Percentiles rank a stretch among this genome's conserved stretches.
phyloP scores from a whole-genome alignment of 1,140 invertebrate species.

The Metaphire vulgaris region DNA sequence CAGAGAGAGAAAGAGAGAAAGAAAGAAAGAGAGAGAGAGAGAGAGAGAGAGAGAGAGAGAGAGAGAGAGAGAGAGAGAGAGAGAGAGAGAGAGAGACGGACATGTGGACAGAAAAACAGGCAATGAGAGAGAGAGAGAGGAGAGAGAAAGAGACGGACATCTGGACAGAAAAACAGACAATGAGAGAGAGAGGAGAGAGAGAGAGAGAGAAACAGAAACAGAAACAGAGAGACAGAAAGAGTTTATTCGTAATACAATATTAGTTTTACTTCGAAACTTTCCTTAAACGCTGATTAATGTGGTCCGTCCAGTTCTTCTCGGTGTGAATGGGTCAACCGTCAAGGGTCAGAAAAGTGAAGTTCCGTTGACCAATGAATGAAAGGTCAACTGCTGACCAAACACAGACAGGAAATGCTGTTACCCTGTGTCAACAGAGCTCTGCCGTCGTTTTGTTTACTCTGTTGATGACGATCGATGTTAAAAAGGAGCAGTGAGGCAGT shows the following conservation, averaged over 20 bases:
- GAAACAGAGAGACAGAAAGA: not conserved
- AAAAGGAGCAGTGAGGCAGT: no score
- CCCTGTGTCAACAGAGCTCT: no score
- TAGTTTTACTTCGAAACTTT: no score
- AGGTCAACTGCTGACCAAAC: no score
- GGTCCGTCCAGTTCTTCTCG: no score
- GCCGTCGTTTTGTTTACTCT: no score
- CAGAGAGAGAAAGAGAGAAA: constrained; percentile 35
- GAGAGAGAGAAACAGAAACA: not conserved
- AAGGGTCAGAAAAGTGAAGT: no score
- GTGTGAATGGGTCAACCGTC: no score
- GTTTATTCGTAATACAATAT: not conserved
- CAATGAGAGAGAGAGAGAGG: not conserved
- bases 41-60: constrained; percentile 30
- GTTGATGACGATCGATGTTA: no score
- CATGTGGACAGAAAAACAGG: not conserved
- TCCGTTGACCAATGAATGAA: no score
- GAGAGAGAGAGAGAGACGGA: not conserved
- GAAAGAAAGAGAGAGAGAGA: constrained; percentile 20
- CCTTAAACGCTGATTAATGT: no score
- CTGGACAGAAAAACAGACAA: not conserved
- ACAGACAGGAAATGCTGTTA: no score
- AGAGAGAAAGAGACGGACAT: not conserved
- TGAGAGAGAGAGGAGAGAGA: not conserved
- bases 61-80: constrained; percentile 31